phyloP scores from a whole-genome alignment of 2,113 vertebrate genomes.

The Carettochelys insculpta region DNA sequence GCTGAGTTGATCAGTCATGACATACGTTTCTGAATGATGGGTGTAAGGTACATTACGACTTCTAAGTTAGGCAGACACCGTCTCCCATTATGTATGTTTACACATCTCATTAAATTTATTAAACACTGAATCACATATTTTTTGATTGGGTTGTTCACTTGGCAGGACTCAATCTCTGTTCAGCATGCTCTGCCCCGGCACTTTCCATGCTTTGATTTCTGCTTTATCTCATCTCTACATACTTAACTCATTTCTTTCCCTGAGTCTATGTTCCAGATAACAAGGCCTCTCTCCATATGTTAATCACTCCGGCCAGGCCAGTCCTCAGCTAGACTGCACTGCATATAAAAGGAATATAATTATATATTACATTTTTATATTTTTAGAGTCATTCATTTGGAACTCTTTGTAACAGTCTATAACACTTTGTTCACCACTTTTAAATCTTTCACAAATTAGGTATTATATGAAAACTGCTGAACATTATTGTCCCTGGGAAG shows the following conservation, averaged over 20 bases:
- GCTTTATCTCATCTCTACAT: background rate
- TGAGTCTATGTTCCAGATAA: background rate
- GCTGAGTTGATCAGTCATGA: background rate
- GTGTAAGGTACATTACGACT: background rate
- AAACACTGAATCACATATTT: background rate
- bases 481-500: background rate
- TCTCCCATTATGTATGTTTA: too few relatives aligned
- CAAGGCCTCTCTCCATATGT: background rate
- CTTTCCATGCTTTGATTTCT: background rate
- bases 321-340: background rate
- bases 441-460: background rate
- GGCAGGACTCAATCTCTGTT: background rate
- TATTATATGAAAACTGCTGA: background rate
- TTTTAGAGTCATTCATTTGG: background rate
- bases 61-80: background rate
- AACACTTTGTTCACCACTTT: background rate
- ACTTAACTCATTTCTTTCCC: background rate
- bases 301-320: background rate
- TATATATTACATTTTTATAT: background rate
- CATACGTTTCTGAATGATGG: too few relatives aligned
- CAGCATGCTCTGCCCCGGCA: background rate
- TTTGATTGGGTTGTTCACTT: background rate
- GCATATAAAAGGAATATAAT: background rate
- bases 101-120: background rate
- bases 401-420: background rate